Base-by-base conservation (phyloP, 2,113 vertebrate genomes). In the Cepphus grylle region DNA sequence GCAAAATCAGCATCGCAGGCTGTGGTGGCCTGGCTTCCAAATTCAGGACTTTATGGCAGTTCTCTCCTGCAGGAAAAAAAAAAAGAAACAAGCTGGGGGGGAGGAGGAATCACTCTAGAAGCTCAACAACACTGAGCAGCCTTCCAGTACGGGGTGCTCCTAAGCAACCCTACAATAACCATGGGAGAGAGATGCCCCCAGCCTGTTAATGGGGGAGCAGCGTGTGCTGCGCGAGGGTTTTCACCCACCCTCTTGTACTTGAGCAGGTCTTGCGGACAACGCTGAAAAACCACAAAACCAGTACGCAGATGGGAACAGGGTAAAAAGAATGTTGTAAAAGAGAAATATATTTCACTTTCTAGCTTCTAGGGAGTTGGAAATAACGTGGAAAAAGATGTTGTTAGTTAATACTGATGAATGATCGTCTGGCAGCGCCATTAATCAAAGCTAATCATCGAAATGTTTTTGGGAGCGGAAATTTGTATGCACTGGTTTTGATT, bases 371-470 rank as follows among this genome's bases (percentile, higher is more conserved):
- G 88, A 94, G 73, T 11, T 95, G 88, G 90, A 95, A 90, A 67
- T 43, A 12, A 70, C 3, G 62, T 65, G 91, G 83, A 86, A 81
- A 93, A 86, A 72, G 86, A 76, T 91, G 94, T 92, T 93, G 80
- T 86, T 95, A 32, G 86, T 95, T 87, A 13, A 61, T 69, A 34
- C 91, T 91, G 91, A 92, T 94, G 94, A 94, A 95, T 94, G 94
- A 96, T 93, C 12, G 70, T 82, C 69, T 91, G 93, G 86, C 91
- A 93, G 92, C 36, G 3, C 81, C 86, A 94, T 97, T 95, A 95
- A 95, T 97, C 96, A 95, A 20, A 53, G 72, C 92, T 72, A 94
- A 94, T 95, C 94, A 72, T 94, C 47, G 1, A 69, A 67, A 40
- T 8, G 77, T 42, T 63, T 81, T 32, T 14, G 83, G 86, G 73